A percentile compares a stretch with the other conserved stretches of the same genome.
Conservation (phyloP, 2,888 invertebrate species). For the Cabera pusaria region DNA sequence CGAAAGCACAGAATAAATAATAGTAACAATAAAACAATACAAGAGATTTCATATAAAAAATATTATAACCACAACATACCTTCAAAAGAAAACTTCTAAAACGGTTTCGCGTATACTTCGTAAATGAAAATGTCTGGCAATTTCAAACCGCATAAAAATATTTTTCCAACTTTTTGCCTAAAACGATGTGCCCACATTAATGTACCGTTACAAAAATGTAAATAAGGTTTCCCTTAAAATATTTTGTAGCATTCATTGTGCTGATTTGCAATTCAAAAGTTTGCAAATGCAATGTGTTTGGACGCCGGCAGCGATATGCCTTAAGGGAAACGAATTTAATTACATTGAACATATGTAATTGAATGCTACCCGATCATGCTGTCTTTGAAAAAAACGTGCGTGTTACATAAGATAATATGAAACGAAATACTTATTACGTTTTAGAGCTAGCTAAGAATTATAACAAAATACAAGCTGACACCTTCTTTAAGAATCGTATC, state of each 20-base stretch:
- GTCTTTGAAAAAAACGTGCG: too few species aligned
- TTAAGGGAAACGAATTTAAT: conserved; percentile 4
- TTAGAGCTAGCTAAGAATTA: too few species aligned
- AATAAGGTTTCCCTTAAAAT: conserved; percentile 26
- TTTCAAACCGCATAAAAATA: conserved; percentile 19
- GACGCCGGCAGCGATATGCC: conserved; percentile 8
- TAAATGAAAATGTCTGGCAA: conserved; percentile 24
- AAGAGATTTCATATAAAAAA: too few species aligned
- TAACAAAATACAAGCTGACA: too few species aligned
- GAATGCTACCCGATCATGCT: too few species aligned
- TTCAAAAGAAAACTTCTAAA: background rate
- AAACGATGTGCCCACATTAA: conserved; percentile 19
- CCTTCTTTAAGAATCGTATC: too few species aligned
- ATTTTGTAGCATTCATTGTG: conserved; percentile 29
- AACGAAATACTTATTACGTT: too few species aligned
- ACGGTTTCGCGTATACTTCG: conserved; percentile 9
- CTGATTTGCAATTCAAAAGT: conserved; percentile 33
- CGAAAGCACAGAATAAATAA: too few species aligned
- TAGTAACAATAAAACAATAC: too few species aligned
- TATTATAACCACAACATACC: too few species aligned
- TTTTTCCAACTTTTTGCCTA: conserved; percentile 19
- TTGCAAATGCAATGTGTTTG: conserved; percentile 24
- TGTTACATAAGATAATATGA: too few species aligned
- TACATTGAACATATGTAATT: too few species aligned
- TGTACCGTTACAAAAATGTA: conserved; percentile 29